Base-by-base conservation (phyloP, 2,888 invertebrate genomes). In the Drosophila antonietae region DNA sequence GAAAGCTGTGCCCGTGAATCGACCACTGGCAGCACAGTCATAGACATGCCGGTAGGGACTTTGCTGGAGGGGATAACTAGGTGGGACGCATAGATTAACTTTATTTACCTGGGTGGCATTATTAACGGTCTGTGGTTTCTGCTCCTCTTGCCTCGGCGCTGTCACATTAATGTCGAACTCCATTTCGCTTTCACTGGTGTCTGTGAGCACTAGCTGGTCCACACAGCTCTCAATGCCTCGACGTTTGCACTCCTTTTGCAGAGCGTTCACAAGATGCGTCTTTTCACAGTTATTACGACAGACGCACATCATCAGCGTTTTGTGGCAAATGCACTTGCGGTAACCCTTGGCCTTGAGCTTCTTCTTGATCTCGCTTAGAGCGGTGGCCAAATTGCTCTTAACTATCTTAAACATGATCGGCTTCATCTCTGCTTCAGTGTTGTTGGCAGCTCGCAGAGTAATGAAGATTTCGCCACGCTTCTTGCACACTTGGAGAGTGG, bases 121-220 rank as follows among this genome's bases (percentile, higher is more conserved):
- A 74, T 95, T 95, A n/a, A 10, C 14, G 3, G 35, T 10, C 8
- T 2, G 35, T 14, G 15, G 39, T 4, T 35, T 20, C 37, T 37
- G 7, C 12, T 46, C n/a, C 28, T 18, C 7, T 7, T 5, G 95
- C 41, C 95, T 95, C 0, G 95, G 95, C 1, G 96, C 95, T 0
- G 95, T 95, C 57, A 96, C 95, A 76, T 95, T 95, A 31, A 96
- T 95, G 80, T 96, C 95, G 91, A 95, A 94, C 63, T 95, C 95
- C n/a, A 95, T 94, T 53, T 95, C 95, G 14, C 90, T 92, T 2
- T 92, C 92, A 15, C 90, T 91, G 0, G 91, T 92, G 41, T 92
- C 93, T 0, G 92, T 89, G 0, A 92, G 75, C 1, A 90, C 74
- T 23, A 92, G 61, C 0, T 80, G 75, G 31, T 91, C 84, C 5